Base-by-base conservation (phyloP, 2,797 vertebrate species). In the Enteromius argenteus region DNA sequence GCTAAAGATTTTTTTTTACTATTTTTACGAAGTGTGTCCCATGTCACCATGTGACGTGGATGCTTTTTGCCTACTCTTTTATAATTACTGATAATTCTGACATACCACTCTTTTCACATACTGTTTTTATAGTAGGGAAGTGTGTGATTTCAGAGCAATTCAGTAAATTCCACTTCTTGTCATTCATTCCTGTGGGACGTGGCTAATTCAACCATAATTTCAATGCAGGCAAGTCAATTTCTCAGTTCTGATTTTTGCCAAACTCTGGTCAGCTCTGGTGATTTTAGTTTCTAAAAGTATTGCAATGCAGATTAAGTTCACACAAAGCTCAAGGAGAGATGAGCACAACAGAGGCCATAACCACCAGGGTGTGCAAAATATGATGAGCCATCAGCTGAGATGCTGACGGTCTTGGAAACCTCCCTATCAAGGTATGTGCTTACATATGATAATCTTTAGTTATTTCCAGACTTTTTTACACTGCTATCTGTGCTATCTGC, bases 301-400 rank as follows among this genome's bases (percentile, higher is more conserved):
- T 76, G 35, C 74, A 76, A 39, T 39, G 80, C 81, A 88, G 68
- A 89, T 88, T 83, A 77, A 68, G 71, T 83, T 75, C 46, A 83
- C 62, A 42, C 8, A 6, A 74, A 83, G 78, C 77, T 86, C 83
- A 66, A 81, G 71, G 79, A 85, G 87, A 84, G 77, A 82, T 72
- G 58, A 86, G 56, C 19, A 85, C 73, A 73, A 79, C 67, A 66
- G 72, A 62, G 79, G 86, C 86, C 86, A 87, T 85, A 86, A 87
- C 71, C 72, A 80, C 56, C 79, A 71, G 84, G 79, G 85, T 79
- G 81, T 86, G 76, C 79, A 82, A 79, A 83, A 85, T 80, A 68
- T 86, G 83, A 85, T 85, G 83, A 87, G 85, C 89, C 83, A 84
- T 87, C 84, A 56, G 3, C 81, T 83, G 77, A 68, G 44, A 83